Evolutionary conservation across 2,888 invertebrate species (phyloP).

Genomic region (Cephus rjabovi): DNA sequence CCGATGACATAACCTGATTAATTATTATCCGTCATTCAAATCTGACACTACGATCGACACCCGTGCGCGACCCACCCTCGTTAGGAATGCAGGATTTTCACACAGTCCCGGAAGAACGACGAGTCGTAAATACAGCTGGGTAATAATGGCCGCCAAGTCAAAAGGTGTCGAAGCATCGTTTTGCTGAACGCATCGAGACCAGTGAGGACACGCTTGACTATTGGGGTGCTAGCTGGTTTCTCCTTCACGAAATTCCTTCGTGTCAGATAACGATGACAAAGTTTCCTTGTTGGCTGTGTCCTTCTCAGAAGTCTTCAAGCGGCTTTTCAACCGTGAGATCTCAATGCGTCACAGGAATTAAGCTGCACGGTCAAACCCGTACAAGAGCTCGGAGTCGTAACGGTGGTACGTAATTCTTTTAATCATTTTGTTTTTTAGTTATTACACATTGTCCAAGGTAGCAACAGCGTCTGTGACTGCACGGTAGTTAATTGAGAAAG

Average conservation of each 20-base stretch:
- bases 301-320: not conserved
- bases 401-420: not conserved
- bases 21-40: not conserved
- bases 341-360: not conserved
- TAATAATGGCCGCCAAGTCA: not conserved
- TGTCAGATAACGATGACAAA: not conserved
- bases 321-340: not conserved
- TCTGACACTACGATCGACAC: not conserved
- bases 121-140: not conserved
- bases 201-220: not conserved
- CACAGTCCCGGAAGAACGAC: not conserved
- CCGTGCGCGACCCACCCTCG: not conserved
- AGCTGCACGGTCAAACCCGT: not conserved
- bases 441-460: not conserved
- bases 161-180: not conserved
- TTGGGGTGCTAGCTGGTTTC: not conserved
- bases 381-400: not conserved
- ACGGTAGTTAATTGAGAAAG: not conserved
- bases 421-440: not conserved
- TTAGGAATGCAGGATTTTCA: not conserved
- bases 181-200: not conserved
- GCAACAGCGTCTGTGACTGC: not conserved
- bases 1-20: conserved; percentile 6
- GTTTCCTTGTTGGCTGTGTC: not conserved
- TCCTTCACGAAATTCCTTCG: not conserved